Conservation (phyloP, 2,888 invertebrate species). For the Drosophila parthenogenetica region DNA sequence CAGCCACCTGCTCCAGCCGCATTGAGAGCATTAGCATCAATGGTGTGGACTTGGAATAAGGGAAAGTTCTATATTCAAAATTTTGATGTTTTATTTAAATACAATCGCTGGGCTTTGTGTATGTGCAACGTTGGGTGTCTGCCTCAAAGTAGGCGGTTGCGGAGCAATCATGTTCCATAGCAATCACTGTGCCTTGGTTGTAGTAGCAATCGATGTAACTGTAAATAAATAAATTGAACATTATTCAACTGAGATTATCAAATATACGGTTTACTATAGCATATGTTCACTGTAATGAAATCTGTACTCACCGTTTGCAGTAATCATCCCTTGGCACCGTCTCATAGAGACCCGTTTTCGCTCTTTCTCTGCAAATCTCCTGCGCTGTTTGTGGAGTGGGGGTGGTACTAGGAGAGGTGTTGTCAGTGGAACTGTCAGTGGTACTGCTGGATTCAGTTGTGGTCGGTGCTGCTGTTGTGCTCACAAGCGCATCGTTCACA, state of each 20-base stretch:
- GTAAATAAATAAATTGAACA: conserved; percentile 33
- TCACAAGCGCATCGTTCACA: conserved; percentile 55
- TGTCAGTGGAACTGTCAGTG: background rate
- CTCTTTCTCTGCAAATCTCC: conserved; percentile 61
- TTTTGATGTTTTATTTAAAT: background rate
- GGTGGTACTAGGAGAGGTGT: background rate
- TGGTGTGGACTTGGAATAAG: conserved; percentile 33
- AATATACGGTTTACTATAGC: background rate
- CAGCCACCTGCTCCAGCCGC: conserved; percentile 57
- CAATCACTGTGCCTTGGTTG: conserved; percentile 43
- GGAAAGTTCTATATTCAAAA: background rate
- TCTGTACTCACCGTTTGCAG: conserved; percentile 70
- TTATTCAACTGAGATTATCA: background rate
- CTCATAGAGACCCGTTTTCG: conserved; percentile 70
- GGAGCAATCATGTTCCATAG: conserved; percentile 65
- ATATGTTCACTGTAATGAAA: background rate
- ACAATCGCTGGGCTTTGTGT: conserved; percentile 70
- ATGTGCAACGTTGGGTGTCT: conserved; percentile 58
- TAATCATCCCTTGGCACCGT: conserved; percentile 70
- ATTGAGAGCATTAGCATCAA: conserved; percentile 52
- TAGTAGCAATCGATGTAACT: conserved; percentile 79
- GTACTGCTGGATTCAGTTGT: background rate
- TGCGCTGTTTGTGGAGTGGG: conserved; percentile 49
- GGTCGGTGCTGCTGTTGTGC: conserved; percentile 16
- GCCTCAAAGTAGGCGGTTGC: conserved; percentile 63